Conservation (phyloP, 1,140 invertebrate species). For the Sitobion miscanthi region DNA sequence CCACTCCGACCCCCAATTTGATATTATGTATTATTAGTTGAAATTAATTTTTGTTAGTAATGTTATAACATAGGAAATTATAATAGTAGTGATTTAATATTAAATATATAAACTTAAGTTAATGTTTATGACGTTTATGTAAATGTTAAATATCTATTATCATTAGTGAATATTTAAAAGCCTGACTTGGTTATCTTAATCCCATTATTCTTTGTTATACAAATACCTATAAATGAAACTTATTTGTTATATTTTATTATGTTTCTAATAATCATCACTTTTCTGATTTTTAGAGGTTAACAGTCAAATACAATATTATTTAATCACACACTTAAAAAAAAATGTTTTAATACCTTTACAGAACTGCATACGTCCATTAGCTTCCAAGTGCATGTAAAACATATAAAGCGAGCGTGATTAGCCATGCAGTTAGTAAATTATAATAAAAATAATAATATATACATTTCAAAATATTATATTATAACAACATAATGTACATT, state of each 20-base stretch:
- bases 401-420: conserved; percentile 55
- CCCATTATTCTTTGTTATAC: background rate
- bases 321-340: conserved; percentile 57
- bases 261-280: background rate
- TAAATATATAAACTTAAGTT: background rate
- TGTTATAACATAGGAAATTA: background rate
- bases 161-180: background rate
- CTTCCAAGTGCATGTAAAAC: conserved; percentile 70
- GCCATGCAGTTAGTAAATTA: conserved; percentile 46
- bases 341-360: conserved; percentile 78
- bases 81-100: background rate
- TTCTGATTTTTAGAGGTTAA: background rate
- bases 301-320: background rate
- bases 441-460: conserved; percentile 12
- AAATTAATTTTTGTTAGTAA: background rate
- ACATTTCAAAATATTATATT: background rate
- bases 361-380: conserved; percentile 89
- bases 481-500: background rate
- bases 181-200: background rate
- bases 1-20: background rate
- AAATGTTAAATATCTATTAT: background rate
- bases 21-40: background rate
- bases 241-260: conserved; percentile 18
- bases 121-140: background rate
- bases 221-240: background rate